Percentiles rank a stretch among this genome's conserved stretches.
phyloP scores from a whole-genome alignment of 2,888 invertebrate species.

The Hydrotaea diabolus region DNA sequence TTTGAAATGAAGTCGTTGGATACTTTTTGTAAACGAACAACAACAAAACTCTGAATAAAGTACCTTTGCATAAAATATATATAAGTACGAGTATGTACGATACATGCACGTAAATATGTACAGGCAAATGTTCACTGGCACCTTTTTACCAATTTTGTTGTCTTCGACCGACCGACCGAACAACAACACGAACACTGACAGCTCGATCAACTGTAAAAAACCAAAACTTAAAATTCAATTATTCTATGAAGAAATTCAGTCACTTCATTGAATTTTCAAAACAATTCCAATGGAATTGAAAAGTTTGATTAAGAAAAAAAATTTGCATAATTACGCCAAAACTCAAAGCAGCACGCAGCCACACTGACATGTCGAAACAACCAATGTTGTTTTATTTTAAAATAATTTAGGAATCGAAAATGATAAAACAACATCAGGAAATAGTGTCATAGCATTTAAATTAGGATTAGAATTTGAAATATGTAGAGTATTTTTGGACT shows the following conservation, averaged over 20 bases:
- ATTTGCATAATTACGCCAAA: slow-evolving; percentile 43
- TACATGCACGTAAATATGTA: not conserved
- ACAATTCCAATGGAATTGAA: not conserved
- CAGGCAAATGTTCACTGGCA: not conserved
- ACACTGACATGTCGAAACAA: too few relatives aligned
- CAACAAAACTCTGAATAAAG: slow-evolving; percentile 9
- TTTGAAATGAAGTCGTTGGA: slow-evolving; percentile 29
- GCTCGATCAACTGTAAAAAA: not conserved
- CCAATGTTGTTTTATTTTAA: too few relatives aligned
- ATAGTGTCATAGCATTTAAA: not conserved
- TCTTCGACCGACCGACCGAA: too few relatives aligned
- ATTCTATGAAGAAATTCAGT: slow-evolving; percentile 5
- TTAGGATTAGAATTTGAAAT: slow-evolving; percentile 24
- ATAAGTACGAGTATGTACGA: too few relatives aligned
- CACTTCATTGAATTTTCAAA: slow-evolving; percentile 1
- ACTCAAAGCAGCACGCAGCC: not conserved
- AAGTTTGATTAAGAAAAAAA: not conserved
- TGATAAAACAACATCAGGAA: slow-evolving; percentile 44
- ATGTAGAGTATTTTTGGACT: too few relatives aligned
- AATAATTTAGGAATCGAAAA: slow-evolving; percentile 14
- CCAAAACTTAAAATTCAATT: slow-evolving; percentile 13
- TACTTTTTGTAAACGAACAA: slow-evolving; percentile 11
- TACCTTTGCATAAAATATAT: too few relatives aligned
- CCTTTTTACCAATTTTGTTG: not conserved
- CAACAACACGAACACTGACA: not conserved